A percentile compares a stretch with the other conserved stretches of the same genome.
Evolutionary conservation across 2,888 invertebrate species (phyloP).

Genomic region (Leucozona laternaria): DNA sequence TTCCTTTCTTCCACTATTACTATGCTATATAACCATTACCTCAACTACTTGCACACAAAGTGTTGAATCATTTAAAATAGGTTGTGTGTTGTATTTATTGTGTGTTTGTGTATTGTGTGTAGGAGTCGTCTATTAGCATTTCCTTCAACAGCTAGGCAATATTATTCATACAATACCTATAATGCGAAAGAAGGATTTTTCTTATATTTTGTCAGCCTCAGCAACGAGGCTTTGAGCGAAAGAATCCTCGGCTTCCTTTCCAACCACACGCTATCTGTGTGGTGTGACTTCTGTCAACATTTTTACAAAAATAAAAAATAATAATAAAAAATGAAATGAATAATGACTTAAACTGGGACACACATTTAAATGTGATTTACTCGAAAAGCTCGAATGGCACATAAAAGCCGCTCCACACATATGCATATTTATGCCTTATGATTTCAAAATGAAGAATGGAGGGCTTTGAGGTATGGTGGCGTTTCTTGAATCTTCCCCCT

Average conservation of each 20-base stretch:
- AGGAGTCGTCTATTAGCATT: conserved; percentile 1
- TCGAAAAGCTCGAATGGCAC: conserved; percentile 67
- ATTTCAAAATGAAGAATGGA: conserved; percentile 68
- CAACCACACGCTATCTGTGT: background rate
- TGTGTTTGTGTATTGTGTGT: background rate
- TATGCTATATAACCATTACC: conserved; percentile 7
- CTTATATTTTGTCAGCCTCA: conserved; percentile 53
- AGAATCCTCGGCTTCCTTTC: conserved; percentile 28
- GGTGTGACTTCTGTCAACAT: conserved; percentile 39
- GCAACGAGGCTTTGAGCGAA: conserved; percentile 54
- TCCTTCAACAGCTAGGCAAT: conserved; percentile 48
- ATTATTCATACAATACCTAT: conserved; percentile 48
- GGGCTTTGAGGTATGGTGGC: conserved; percentile 9
- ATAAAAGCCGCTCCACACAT: conserved; percentile 68
- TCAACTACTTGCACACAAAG: conserved; percentile 31
- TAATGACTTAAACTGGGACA: conserved; percentile 70
- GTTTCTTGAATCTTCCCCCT: conserved; percentile 12
- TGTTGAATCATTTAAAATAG: conserved; percentile 27
- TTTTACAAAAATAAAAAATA: conserved; percentile 20
- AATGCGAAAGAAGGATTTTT: conserved; percentile 24
- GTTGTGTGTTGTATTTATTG: background rate
- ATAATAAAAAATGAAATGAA: conserved; percentile 62
- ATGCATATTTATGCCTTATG: conserved; percentile 75
- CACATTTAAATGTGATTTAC: conserved; percentile 74
- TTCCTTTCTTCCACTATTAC: conserved; percentile 10